Evolutionary conservation across 1,140 invertebrate genomes (phyloP).

Genomic region (Acyrthosiphon pisum): DNA sequence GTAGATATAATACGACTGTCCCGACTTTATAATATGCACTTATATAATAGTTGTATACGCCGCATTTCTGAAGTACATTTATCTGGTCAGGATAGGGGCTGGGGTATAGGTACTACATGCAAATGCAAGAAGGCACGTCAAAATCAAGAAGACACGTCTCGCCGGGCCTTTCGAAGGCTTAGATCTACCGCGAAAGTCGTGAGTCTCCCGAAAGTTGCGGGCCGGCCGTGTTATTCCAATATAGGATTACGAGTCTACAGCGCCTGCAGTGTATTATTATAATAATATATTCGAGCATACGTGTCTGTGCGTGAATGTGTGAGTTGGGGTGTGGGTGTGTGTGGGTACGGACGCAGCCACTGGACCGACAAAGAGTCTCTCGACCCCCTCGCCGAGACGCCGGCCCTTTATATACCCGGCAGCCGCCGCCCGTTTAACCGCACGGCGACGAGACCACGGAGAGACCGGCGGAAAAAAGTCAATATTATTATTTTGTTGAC

Average conservation of each 20-base stretch:
- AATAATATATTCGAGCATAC: neutral
- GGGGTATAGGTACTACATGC: too few relatives aligned
- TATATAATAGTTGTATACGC: too few relatives aligned
- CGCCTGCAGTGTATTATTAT: neutral
- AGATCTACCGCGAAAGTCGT: too few relatives aligned
- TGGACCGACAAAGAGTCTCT: neutral
- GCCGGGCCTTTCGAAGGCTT: neutral
- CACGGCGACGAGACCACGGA: neutral
- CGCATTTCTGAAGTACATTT: too few relatives aligned
- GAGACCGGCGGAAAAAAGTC: neutral
- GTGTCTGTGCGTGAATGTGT: neutral
- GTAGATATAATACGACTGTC: neutral
- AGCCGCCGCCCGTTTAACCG: neutral
- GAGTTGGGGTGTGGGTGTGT: neutral
- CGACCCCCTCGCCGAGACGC: neutral
- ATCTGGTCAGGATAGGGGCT: too few relatives aligned
- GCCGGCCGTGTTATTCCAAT: neutral
- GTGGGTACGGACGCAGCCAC: neutral
- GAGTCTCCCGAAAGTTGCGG: conserved; percentile 9
- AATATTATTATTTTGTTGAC: conserved; percentile 26
- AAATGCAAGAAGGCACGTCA: neutral
- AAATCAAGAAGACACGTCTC: neutral
- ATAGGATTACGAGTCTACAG: neutral
- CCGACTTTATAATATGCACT: neutral
- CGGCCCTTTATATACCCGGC: neutral